Evolutionary conservation across 2,113 vertebrate genomes (phyloP).

Genomic region (Myxocyprinus asiaticus): DNA sequence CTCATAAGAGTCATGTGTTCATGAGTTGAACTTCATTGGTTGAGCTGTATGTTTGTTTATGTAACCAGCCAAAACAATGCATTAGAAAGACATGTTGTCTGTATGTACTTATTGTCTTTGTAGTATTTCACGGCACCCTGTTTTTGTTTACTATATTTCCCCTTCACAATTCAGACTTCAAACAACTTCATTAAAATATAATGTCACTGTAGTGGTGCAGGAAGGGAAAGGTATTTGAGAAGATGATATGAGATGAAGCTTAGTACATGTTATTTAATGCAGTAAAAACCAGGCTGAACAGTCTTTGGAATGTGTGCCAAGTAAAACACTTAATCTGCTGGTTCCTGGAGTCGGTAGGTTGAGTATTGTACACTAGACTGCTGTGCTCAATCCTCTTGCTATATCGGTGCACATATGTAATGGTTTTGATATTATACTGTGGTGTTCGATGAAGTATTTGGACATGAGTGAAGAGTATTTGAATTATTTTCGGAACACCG

Average conservation of each 20-base stretch:
- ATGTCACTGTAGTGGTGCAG: not conserved
- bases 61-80: not conserved
- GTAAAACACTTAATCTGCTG: constrained; percentile 27
- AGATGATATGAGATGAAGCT: constrained; percentile 6
- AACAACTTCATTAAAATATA: no score
- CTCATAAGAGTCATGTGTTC: no score
- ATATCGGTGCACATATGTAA: not conserved
- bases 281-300: constrained; percentile 2
- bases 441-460: constrained; percentile 9
- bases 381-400: not conserved
- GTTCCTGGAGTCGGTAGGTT: not conserved
- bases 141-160: no score
- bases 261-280: constrained; percentile 10
- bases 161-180: no score
- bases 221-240: not conserved
- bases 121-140: no score
- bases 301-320: constrained; percentile 21
- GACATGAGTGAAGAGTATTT: constrained; percentile 12
- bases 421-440: constrained; percentile 7
- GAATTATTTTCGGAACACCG: constrained; percentile 40
- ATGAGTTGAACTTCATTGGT: not conserved
- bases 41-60: not conserved
- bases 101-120: no score
- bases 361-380: not conserved
- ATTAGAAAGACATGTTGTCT: no score